Evolutionary conservation across 2,113 vertebrate species (phyloP).

Genomic region (Istiophorus platypterus): DNA sequence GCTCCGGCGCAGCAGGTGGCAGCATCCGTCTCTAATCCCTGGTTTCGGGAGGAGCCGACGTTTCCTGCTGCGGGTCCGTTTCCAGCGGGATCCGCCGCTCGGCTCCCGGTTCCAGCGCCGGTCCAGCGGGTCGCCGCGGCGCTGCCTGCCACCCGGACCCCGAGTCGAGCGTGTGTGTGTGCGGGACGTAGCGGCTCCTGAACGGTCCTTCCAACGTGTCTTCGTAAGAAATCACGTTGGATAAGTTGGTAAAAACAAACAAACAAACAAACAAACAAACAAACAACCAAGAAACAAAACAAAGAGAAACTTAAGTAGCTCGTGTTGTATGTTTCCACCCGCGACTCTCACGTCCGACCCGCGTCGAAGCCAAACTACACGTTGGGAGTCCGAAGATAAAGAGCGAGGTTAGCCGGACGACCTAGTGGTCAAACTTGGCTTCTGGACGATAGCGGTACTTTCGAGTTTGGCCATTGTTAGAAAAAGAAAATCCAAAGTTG

Average conservation of each 20-base stretch:
- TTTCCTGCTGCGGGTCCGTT: not conserved
- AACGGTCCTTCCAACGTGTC: not conserved
- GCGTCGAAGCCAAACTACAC: not conserved
- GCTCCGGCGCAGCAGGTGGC: conserved; percentile 31
- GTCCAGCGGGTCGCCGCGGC: not conserved
- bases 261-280: too few relatives aligned
- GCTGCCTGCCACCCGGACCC: too few relatives aligned
- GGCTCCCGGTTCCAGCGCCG: not conserved
- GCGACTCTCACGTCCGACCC: not conserved
- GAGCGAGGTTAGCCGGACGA: not conserved
- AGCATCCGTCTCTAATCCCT: not conserved
- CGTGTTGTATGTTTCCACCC: not conserved
- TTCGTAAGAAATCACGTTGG: not conserved
- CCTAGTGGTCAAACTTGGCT: not conserved
- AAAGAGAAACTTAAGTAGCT: not conserved
- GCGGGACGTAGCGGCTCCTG: not conserved
- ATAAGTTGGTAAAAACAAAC: conserved; percentile 16
- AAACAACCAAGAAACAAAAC: too few relatives aligned
- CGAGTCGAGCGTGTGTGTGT: too few relatives aligned
- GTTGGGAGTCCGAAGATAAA: not conserved
- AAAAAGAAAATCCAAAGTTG: not conserved
- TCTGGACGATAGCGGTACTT: not conserved
- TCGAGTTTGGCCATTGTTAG: not conserved
- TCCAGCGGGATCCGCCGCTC: not conserved
- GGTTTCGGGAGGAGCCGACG: not conserved